Conservation (phyloP, 2,113 vertebrate species). For the Scopus umbretta region DNA sequence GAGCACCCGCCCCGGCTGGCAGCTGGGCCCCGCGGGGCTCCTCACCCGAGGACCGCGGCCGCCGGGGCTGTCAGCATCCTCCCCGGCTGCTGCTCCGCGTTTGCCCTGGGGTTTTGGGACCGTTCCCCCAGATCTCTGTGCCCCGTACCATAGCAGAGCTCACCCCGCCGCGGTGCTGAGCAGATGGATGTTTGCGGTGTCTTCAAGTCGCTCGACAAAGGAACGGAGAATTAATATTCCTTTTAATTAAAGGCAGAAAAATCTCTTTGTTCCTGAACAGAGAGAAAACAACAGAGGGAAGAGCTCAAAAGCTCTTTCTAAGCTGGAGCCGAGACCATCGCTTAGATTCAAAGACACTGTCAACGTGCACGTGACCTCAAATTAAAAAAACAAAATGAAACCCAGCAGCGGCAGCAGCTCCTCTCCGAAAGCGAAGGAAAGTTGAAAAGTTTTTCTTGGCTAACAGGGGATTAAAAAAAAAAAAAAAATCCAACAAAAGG, state of each 20-base stretch:
- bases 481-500: slow-evolving; percentile 15
- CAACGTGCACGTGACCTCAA: slow-evolving; percentile 43
- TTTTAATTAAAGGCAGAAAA: slow-evolving; percentile 53
- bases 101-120: neutral
- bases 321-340: slow-evolving; percentile 17
- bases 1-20: neutral
- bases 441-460: slow-evolving; percentile 56
- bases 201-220: neutral
- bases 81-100: neutral
- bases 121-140: neutral
- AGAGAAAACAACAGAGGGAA: slow-evolving; percentile 53
- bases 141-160: neutral
- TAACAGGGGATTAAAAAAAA: neutral
- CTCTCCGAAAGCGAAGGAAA: slow-evolving; percentile 13
- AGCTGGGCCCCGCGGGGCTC: neutral
- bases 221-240: slow-evolving; percentile 33
- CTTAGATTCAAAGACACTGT: slow-evolving; percentile 34
- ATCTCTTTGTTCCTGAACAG: slow-evolving; percentile 57
- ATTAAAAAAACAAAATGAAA: slow-evolving; percentile 46
- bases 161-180: neutral
- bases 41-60: neutral
- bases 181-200: neutral
- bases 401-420: slow-evolving; percentile 8
- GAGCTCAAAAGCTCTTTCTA: slow-evolving; percentile 44
- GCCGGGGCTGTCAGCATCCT: neutral